Conservation (phyloP, 2,113 vertebrate species). For the Platycercus adscitus region DNA sequence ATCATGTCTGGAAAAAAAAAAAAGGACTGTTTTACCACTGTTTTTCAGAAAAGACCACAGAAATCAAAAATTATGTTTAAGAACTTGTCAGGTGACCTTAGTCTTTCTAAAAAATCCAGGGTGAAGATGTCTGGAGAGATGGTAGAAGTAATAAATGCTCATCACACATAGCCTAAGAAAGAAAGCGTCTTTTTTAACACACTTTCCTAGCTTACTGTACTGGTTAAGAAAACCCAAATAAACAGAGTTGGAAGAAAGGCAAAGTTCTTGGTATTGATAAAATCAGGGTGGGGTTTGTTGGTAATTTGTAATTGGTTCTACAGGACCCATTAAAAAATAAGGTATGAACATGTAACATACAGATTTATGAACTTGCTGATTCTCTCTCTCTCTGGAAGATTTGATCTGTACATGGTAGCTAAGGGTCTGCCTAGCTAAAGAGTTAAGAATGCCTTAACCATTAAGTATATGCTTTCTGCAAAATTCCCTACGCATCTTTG, state of each 20-base stretch:
- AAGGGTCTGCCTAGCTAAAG: neutral
- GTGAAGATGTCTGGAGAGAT: neutral
- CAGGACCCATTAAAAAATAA: neutral
- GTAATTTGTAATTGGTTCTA: neutral
- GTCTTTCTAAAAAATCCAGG: neutral
- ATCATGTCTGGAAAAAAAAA: neutral
- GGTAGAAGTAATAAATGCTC: neutral
- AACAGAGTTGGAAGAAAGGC: neutral
- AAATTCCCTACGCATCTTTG: neutral
- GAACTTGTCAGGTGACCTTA: neutral
- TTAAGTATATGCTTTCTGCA: neutral
- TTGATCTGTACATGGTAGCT: neutral
- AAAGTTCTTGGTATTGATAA: neutral
- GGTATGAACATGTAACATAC: neutral
- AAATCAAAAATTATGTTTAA: neutral
- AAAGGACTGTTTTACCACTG: neutral
- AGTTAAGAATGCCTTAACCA: neutral
- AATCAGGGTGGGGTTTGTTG: neutral
- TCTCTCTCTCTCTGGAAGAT: neutral
- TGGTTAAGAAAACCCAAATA: neutral
- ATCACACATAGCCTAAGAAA: neutral
- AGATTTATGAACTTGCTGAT: neutral
- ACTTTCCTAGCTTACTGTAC: neutral
- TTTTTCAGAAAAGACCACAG: neutral
- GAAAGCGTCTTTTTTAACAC: neutral